These are phyloP conservation scores for Scolopax rusticola DNA, from an alignment of 2,797 vertebrate genomes.

Conservation along the genomic window DNA sequence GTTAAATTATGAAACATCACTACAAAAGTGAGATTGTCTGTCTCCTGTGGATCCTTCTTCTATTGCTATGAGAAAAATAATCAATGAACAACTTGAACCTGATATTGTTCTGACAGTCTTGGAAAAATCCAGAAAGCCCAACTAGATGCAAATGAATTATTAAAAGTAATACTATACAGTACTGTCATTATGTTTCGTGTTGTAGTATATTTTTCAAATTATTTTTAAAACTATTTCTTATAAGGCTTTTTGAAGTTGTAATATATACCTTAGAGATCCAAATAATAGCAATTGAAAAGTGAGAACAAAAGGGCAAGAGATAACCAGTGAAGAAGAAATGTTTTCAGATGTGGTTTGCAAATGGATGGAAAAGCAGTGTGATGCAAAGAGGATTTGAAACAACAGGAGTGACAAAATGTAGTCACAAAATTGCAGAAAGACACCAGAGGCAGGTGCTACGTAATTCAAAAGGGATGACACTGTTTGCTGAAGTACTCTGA, in stretches of 20 bases:
- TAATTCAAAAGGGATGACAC: background rate
- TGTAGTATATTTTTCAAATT: background rate
- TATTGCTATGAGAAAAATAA: background rate
- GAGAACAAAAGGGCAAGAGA: background rate
- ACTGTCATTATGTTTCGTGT: background rate
- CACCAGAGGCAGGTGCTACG: background rate
- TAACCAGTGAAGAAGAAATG: background rate
- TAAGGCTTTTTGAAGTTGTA: background rate
- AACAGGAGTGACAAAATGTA: background rate
- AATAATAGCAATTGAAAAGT: background rate
- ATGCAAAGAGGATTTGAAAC: background rate
- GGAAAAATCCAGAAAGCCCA: background rate
- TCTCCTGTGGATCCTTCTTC: background rate
- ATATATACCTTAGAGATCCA: background rate
- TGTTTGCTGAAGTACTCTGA: background rate
- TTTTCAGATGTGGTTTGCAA: background rate
- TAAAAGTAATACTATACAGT: background rate
- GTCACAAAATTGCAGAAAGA: background rate
- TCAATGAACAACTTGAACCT: background rate
- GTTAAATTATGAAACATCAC: background rate
- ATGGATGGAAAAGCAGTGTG: background rate
- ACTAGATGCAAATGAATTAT: background rate
- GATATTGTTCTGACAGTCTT: background rate
- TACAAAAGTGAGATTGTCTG: background rate
- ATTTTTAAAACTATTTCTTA: background rate